Evolutionary conservation across 2,888 invertebrate genomes (phyloP).

Genomic region (Oscheius sp.): DNA sequence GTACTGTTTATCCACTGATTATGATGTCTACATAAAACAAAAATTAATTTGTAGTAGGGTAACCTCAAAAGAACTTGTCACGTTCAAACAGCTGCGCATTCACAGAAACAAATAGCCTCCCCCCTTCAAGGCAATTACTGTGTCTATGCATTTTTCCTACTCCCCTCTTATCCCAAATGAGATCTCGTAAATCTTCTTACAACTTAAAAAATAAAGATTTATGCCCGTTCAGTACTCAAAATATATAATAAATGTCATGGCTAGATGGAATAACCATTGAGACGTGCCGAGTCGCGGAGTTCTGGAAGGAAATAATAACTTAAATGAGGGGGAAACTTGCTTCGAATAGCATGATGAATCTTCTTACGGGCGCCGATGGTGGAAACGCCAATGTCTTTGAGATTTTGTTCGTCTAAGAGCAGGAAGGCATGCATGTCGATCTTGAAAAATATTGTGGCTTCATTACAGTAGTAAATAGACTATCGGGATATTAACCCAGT

Average conservation of each 20-base stretch:
- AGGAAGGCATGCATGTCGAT: constrained; percentile 69
- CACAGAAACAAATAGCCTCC: background rate
- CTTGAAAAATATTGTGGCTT: constrained; percentile 43
- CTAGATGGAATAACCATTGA: constrained; percentile 51
- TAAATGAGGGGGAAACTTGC: no score
- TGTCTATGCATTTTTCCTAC: no score
- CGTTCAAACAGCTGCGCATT: background rate
- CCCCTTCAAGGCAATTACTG: background rate
- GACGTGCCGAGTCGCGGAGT: constrained; percentile 62
- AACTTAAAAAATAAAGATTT: background rate
- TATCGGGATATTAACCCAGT: background rate
- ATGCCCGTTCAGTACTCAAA: background rate
- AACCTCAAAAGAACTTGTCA: background rate
- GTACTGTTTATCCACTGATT: no score
- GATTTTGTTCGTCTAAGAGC: constrained; percentile 64
- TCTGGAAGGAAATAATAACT: constrained; percentile 40
- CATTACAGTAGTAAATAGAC: constrained; percentile 3
- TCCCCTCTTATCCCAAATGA: constrained; percentile 21
- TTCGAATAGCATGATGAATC: constrained; percentile 64
- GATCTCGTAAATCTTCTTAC: constrained; percentile 1
- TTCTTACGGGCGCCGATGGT: constrained; percentile 69
- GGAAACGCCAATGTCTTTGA: constrained; percentile 67
- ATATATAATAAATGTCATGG: background rate
- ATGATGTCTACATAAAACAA: no score
- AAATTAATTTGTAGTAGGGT: no score